phyloP scores from a whole-genome alignment of 2,888 invertebrate species.

The Ochropacha duplaris region DNA sequence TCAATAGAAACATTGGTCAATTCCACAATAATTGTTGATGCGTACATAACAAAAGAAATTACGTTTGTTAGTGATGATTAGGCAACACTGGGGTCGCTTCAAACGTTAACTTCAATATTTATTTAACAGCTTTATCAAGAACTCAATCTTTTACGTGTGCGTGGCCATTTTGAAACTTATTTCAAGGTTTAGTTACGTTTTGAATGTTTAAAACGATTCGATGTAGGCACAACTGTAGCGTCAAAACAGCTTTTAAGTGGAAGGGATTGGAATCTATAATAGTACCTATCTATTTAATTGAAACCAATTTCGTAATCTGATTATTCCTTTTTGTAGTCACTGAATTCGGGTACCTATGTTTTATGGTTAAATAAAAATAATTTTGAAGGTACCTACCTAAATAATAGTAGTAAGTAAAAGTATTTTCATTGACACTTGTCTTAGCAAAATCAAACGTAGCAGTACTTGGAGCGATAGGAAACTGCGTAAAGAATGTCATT shows the following conservation, averaged over 20 bases:
- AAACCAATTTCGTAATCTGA: too few relatives aligned
- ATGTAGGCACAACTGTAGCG: not conserved
- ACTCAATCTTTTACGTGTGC: conserved; percentile 53
- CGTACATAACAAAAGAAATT: conserved; percentile 19
- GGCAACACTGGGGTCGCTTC: conserved; percentile 14
- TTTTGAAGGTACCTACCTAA: too few relatives aligned
- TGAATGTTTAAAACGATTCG: conserved; percentile 9
- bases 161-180: conserved; percentile 25
- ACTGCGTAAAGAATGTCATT: too few relatives aligned
- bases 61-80: conserved; percentile 11
- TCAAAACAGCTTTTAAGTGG: not conserved
- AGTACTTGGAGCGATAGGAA: too few relatives aligned
- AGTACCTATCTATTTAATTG: too few relatives aligned
- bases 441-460: too few relatives aligned
- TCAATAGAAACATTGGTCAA: conserved; percentile 12
- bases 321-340: too few relatives aligned
- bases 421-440: too few relatives aligned
- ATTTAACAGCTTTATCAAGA: conserved; percentile 25
- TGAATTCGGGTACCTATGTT: too few relatives aligned
- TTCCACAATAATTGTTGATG: conserved; percentile 10
- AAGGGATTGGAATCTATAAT: too few relatives aligned
- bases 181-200: conserved; percentile 12
- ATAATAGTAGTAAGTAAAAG: too few relatives aligned
- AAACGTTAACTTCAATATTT: conserved; percentile 28
- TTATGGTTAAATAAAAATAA: too few relatives aligned